phyloP scores from a whole-genome alignment of 1,140 invertebrate genomes.

The Goniozus legneri region DNA sequence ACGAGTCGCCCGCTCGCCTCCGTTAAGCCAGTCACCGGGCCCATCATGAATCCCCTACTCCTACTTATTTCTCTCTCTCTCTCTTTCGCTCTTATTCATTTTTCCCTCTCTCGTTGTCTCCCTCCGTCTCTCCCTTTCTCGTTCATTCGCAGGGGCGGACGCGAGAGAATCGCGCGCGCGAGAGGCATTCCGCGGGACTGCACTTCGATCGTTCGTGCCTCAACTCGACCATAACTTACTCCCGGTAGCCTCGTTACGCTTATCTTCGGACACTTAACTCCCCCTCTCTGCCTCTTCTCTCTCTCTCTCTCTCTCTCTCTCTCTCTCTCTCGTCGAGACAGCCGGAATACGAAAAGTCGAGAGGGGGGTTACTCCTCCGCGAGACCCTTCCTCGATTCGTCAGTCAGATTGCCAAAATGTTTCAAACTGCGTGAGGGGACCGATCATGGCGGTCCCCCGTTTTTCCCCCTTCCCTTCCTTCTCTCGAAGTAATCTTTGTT shows the following conservation, averaged over 20 bases:
- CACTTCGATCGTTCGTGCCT: constrained; percentile 15
- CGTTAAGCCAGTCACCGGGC: constrained; percentile 15
- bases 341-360: too few species aligned
- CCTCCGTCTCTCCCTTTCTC: background rate
- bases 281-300: constrained; percentile 9
- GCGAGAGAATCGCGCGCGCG: constrained; percentile 6
- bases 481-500: background rate
- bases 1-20: constrained; percentile 18
- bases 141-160: constrained; percentile 11
- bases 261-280: constrained; percentile 18
- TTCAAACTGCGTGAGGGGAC: background rate
- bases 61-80: constrained; percentile 13
- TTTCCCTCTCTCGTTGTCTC: constrained; percentile 5
- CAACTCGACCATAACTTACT: constrained; percentile 32
- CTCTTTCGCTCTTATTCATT: background rate
- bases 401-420: background rate
- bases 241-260: constrained; percentile 28
- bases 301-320: constrained; percentile 7
- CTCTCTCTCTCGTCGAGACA: constrained; percentile 2
- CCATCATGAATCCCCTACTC: constrained; percentile 1
- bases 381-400: background rate
- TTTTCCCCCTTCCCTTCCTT: background rate
- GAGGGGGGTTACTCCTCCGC: too few species aligned
- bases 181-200: constrained; percentile 21
- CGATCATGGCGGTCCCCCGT: background rate